A percentile compares a stretch with the other conserved stretches of the same genome.
These are phyloP conservation scores for Belgica antarctica DNA, from an alignment of 2,888 invertebrate species.

Conservation along the genomic window DNA sequence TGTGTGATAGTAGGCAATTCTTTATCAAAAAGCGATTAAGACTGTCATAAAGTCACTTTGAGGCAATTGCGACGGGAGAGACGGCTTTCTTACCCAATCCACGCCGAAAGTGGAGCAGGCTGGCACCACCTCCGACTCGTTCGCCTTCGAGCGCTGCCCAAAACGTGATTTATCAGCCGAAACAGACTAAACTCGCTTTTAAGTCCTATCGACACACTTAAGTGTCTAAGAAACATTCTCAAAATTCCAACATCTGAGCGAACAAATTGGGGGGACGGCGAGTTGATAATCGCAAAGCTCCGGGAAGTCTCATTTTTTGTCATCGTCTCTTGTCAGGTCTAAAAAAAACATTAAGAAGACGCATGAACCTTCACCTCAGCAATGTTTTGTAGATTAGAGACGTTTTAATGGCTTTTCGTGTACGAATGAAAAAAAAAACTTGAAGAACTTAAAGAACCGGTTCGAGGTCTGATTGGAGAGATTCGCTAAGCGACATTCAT, in stretches of 20 bases:
- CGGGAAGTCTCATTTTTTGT: constrained; percentile 12
- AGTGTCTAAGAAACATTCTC: not conserved
- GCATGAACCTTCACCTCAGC: constrained; percentile 41
- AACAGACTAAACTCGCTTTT: too few relatives aligned
- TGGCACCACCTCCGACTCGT: not conserved
- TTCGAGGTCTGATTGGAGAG: constrained; percentile 13
- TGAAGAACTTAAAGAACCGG: constrained; percentile 23
- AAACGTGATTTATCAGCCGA: not conserved
- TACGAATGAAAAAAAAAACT: constrained; percentile 19
- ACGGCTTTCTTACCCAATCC: not conserved
- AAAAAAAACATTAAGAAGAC: not conserved
- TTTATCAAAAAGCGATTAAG: constrained; percentile 26
- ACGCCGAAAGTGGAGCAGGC: not conserved
- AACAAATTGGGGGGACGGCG: constrained; percentile 8
- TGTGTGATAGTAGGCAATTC: constrained; percentile 4
- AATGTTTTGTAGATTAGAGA: constrained; percentile 32
- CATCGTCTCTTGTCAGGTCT: constrained; percentile 8
- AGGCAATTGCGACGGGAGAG: not conserved
- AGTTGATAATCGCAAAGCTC: constrained; percentile 1
- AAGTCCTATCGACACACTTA: too few relatives aligned
- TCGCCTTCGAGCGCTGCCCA: not conserved
- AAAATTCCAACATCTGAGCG: not conserved
- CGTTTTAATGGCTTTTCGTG: constrained; percentile 28
- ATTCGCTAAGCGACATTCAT: constrained; percentile 28
- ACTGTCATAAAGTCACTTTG: constrained; percentile 27